A percentile compares a stretch with the other conserved stretches of the same genome.
These are phyloP conservation scores for Steinernema khuongi DNA, from an alignment of 1,140 invertebrate species.

Conservation along the genomic window DNA sequence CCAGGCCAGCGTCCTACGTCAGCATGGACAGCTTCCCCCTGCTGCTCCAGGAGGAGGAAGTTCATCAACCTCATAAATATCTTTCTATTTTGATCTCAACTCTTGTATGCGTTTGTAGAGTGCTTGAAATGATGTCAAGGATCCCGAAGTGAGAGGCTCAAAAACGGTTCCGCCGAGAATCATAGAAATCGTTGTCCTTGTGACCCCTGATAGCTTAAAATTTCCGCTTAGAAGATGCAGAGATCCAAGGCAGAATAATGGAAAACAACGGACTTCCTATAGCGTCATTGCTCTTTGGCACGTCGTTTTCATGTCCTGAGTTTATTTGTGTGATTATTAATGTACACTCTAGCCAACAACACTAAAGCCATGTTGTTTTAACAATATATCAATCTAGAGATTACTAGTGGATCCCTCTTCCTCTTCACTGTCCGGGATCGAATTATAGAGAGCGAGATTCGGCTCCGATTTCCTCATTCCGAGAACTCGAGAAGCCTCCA, in stretches of 20 bases:
- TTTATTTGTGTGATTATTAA: not conserved
- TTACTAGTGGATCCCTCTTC: not conserved
- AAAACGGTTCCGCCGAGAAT: too few species aligned
- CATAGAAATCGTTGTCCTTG: too few species aligned
- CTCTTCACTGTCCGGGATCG: not conserved
- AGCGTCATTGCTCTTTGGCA: too few species aligned
- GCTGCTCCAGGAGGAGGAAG: not conserved
- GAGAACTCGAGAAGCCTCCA: not conserved
- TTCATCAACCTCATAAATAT: not conserved
- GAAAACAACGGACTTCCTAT: too few species aligned
- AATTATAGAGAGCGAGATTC: not conserved
- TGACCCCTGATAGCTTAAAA: too few species aligned
- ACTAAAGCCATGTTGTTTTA: too few species aligned
- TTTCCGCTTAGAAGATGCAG: too few species aligned
- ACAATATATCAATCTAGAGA: not conserved
- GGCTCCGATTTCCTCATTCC: not conserved
- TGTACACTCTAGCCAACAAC: not conserved
- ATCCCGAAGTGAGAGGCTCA: too few species aligned
- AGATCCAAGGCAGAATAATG: too few species aligned
- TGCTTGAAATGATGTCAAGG: too few species aligned
- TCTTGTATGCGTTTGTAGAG: too few species aligned
- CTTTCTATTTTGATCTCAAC: too few species aligned
- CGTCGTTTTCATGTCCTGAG: not conserved
- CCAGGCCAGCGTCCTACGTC: slow-evolving; percentile 23
- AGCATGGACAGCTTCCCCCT: not conserved